Conservation (phyloP, 2,888 invertebrate species). For the Heteromyza rotundicornis region DNA sequence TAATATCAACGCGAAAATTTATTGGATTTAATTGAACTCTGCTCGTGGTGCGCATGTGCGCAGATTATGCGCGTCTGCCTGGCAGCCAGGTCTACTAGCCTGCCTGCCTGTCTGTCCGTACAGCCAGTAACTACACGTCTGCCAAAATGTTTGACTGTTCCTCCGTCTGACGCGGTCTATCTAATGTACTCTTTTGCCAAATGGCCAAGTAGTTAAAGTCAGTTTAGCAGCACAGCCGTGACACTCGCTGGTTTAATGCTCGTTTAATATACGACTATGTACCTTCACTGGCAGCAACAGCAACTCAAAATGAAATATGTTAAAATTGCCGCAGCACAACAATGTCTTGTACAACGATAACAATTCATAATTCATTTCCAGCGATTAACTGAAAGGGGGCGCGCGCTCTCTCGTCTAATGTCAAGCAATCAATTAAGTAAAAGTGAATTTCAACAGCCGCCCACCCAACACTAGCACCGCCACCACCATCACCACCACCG, state of each 20-base stretch:
- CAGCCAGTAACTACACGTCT: not conserved
- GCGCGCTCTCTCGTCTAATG: slow-evolving; percentile 20
- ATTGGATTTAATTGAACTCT: slow-evolving; percentile 15
- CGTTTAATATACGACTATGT: not conserved
- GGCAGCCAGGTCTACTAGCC: not conserved
- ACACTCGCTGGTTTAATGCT: not conserved
- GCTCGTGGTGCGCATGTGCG: slow-evolving; percentile 6
- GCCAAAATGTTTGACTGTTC: no score
- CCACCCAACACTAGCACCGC: slow-evolving; percentile 14
- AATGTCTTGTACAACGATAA: not conserved
- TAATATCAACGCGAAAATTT: slow-evolving; percentile 11
- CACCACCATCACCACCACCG: not conserved
- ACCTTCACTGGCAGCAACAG: not conserved
- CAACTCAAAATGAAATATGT: slow-evolving; percentile 17
- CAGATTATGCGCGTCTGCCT: not conserved
- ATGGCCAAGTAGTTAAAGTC: not conserved
- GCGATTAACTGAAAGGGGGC: slow-evolving; percentile 21
- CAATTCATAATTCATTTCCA: slow-evolving; percentile 27
- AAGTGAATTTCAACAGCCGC: slow-evolving; percentile 25
- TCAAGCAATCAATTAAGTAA: slow-evolving; percentile 30
- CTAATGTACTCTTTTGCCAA: not conserved
- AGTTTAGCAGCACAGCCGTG: not conserved
- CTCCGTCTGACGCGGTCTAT: no score
- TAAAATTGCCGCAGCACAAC: slow-evolving; percentile 13
- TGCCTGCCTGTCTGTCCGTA: not conserved